Evolutionary conservation across 2,888 invertebrate genomes (phyloP).

Genomic region (Coleophora flavipennella): DNA sequence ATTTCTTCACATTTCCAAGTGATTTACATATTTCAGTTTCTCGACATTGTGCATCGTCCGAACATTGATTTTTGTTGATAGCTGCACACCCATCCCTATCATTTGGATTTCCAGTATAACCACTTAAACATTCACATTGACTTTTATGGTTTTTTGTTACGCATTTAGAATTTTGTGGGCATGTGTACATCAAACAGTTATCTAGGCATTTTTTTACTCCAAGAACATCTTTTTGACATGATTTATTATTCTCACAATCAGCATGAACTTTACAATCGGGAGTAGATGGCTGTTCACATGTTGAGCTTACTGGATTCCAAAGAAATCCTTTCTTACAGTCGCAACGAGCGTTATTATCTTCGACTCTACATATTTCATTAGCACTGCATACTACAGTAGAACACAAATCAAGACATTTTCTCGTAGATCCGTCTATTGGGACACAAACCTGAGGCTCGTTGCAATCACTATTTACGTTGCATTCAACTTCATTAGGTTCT

Average conservation of each 20-base stretch:
- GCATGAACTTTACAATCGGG: conserved; percentile 82
- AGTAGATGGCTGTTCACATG: conserved; percentile 89
- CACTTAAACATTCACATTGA: conserved; percentile 86
- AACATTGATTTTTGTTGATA: conserved; percentile 81
- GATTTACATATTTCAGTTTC: conserved; percentile 86
- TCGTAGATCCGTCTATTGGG: conserved; percentile 73
- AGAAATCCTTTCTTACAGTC: conserved; percentile 83
- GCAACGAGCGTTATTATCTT: conserved; percentile 82
- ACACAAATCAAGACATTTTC: conserved; percentile 85
- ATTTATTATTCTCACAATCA: conserved; percentile 79
- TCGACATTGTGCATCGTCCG: conserved; percentile 84
- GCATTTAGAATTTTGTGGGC: conserved; percentile 88
- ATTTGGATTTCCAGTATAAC: conserved; percentile 91
- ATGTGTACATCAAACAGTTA: conserved; percentile 86
- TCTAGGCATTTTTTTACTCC: conserved; percentile 87
- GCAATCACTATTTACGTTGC: conserved; percentile 81
- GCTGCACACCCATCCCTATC: conserved; percentile 89
- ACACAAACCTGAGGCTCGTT: conserved; percentile 79
- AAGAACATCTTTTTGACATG: conserved; percentile 87
- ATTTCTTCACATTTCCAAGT: conserved; percentile 75
- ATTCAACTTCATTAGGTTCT: conserved; percentile 73
- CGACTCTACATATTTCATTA: conserved; percentile 84
- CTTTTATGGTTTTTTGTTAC: conserved; percentile 80
- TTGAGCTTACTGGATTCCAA: conserved; percentile 87
- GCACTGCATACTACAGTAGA: conserved; percentile 85